These are phyloP conservation scores for Lycopodina hypogea DNA, from an alignment of 37 sponge, comb jelly and placozoan genomes.

Conservation along the genomic window DNA sequence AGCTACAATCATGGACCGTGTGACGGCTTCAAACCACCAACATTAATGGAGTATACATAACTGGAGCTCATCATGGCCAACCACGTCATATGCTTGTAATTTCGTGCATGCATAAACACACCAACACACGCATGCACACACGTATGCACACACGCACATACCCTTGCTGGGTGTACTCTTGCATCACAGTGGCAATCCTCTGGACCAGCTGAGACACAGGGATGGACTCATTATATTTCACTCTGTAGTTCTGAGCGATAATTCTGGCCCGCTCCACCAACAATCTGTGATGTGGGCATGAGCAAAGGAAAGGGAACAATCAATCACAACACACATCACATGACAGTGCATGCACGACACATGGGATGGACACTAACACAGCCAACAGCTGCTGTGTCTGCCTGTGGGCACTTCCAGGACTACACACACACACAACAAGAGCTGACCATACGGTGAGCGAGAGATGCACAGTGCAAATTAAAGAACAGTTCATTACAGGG, in stretches of 20 bases:
- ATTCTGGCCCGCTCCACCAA: constrained; percentile 83
- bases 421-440: too few relatives aligned
- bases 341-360: neutral
- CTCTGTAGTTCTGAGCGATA: constrained; percentile 90
- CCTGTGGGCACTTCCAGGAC: too few relatives aligned
- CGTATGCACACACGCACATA: constrained; percentile 46
- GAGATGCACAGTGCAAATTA: too few relatives aligned
- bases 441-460: too few relatives aligned
- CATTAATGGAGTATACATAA: too few relatives aligned
- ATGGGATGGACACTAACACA: too few relatives aligned
- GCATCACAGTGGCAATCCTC: constrained; percentile 92
- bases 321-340: neutral
- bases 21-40: too few relatives aligned
- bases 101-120: neutral
- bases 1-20: too few relatives aligned
- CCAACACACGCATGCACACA: constrained; percentile 20
- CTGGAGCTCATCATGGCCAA: too few relatives aligned
- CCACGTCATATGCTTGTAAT: too few relatives aligned
- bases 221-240: constrained; percentile 83
- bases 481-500: too few relatives aligned
- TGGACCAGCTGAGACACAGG: constrained; percentile 96
- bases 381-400: too few relatives aligned
- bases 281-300: constrained; percentile 46
- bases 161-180: constrained; percentile 99
- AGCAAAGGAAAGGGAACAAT: neutral